Conservation (phyloP, 2,888 invertebrate genomes). For the Macaria notata region DNA sequence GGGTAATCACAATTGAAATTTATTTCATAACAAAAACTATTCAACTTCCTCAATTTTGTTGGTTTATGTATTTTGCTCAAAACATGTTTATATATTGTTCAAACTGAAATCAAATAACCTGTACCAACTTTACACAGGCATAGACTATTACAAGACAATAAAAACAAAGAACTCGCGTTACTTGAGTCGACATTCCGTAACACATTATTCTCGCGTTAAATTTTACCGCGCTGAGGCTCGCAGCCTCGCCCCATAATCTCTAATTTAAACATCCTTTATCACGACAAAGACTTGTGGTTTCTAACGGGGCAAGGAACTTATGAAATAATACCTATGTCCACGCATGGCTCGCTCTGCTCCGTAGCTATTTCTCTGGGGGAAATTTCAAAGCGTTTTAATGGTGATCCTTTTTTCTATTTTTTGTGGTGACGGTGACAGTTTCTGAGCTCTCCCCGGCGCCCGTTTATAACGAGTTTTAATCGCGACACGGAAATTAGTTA, state of each 20-base stretch:
- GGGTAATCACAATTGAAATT: too few relatives aligned
- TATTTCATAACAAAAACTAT: too few relatives aligned
- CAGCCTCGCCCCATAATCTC: conserved; percentile 15
- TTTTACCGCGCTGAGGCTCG: conserved; percentile 8
- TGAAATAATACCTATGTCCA: conserved; percentile 22
- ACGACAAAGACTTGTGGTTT: conserved; percentile 23
- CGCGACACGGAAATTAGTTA: conserved; percentile 65
- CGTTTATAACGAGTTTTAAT: conserved; percentile 70
- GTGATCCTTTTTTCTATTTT: conserved; percentile 53
- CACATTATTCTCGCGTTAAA: conserved; percentile 6
- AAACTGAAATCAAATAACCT: too few relatives aligned
- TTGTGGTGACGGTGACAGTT: conserved; percentile 64
- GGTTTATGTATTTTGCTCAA: too few relatives aligned
- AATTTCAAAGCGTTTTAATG: conserved; percentile 58
- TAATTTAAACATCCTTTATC: conserved; percentile 21
- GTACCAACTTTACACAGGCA: too few relatives aligned
- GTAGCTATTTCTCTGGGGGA: conserved; percentile 36
- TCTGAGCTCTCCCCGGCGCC: conserved; percentile 49
- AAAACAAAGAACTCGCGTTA: neutral
- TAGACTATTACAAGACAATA: too few relatives aligned
- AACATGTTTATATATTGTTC: too few relatives aligned
- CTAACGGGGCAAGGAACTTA: conserved; percentile 14
- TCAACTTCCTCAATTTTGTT: too few relatives aligned
- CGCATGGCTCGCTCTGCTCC: conserved; percentile 16
- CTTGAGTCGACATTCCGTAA: conserved; percentile 1